A percentile compares a stretch with the other conserved stretches of the same genome.
phyloP scores from a whole-genome alignment of 2,888 invertebrate genomes.

The Epiblema foenella region DNA sequence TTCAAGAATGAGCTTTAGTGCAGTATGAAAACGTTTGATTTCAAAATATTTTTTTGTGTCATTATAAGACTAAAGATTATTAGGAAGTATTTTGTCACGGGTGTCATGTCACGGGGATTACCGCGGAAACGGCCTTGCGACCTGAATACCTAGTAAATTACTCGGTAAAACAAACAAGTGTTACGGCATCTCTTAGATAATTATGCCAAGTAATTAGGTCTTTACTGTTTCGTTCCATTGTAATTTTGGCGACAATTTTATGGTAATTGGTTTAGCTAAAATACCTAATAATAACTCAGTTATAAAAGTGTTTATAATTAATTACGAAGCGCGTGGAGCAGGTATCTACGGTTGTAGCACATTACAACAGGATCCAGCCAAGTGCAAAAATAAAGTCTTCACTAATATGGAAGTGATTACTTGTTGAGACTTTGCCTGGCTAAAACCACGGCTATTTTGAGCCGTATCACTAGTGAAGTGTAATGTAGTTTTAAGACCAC shows the following conservation, averaged over 20 bases:
- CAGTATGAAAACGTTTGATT: background rate
- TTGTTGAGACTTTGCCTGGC: too few species aligned
- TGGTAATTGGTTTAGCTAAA: background rate
- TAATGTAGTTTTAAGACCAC: too few species aligned
- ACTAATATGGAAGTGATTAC: too few species aligned
- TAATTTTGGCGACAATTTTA: background rate
- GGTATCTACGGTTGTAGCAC: too few species aligned
- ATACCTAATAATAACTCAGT: background rate
- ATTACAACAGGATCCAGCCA: too few species aligned
- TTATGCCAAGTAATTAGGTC: slow-evolving; percentile 28
- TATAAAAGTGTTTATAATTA: background rate
- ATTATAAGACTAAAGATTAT: background rate
- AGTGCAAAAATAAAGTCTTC: too few species aligned
- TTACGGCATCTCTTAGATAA: slow-evolving; percentile 38
- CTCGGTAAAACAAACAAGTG: slow-evolving; percentile 36
- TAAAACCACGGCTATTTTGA: too few species aligned
- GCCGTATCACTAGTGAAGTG: too few species aligned
- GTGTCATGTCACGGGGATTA: slow-evolving; percentile 41
- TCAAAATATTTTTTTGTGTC: background rate
- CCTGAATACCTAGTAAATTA: slow-evolving; percentile 42
- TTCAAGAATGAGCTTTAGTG: background rate
- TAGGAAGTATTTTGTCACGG: slow-evolving; percentile 34
- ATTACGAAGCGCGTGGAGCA: background rate
- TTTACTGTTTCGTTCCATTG: slow-evolving; percentile 1
- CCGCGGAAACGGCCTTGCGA: slow-evolving; percentile 41